Conservation (phyloP, 2,113 vertebrate species). For the Cricetomys ansorgei region DNA sequence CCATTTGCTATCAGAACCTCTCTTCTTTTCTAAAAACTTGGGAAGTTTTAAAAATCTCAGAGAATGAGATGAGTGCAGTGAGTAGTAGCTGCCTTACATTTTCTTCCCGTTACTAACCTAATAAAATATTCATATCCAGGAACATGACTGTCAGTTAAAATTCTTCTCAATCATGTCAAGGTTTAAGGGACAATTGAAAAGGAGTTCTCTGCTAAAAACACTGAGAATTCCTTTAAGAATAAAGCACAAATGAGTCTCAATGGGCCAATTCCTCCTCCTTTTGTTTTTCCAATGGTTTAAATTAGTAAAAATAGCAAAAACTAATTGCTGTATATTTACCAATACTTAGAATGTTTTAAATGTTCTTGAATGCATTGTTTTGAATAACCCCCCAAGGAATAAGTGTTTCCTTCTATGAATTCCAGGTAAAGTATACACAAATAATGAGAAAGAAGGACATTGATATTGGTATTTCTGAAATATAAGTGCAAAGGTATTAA, state of each 20-base stretch:
- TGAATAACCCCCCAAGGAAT: background rate
- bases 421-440: background rate
- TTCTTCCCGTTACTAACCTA: constrained; percentile 8
- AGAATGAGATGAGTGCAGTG: background rate
- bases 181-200: background rate
- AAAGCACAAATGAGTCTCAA: background rate
- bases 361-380: background rate
- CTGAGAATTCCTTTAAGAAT: background rate
- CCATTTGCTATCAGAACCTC: background rate
- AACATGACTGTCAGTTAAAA: constrained; percentile 49
- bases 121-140: constrained; percentile 19
- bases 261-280: background rate
- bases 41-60: background rate
- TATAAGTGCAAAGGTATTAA: background rate
- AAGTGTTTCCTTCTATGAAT: background rate
- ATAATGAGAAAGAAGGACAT: background rate
- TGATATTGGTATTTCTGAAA: background rate
- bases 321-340: background rate
- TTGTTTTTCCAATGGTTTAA: background rate
- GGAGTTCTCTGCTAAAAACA: background rate
- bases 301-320: background rate
- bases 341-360: background rate
- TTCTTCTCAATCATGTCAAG: constrained; percentile 54
- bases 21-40: background rate
- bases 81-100: background rate